Conservation (phyloP, 35 echinoderm and acorn worm genomes). For the Heliocidaris erythrogramma region DNA sequence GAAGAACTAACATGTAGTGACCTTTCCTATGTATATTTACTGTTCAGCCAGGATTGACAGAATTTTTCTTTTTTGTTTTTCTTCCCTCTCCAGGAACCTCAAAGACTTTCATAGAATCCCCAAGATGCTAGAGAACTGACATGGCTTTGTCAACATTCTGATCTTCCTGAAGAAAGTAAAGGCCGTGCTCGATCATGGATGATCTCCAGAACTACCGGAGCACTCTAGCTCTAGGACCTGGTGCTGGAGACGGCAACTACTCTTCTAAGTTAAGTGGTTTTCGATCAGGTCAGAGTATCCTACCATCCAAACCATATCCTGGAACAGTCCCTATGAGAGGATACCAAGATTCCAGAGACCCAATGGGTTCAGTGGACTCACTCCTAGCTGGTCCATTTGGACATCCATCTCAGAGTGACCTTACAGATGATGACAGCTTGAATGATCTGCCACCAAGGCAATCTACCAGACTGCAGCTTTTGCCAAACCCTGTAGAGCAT, state of each 20-base stretch:
- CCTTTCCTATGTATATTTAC: background rate
- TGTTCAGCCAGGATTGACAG: background rate
- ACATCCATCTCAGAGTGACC: background rate
- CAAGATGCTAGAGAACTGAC: background rate
- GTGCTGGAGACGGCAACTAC: background rate
- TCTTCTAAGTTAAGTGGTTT: background rate
- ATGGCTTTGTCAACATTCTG: background rate
- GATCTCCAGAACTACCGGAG: background rate
- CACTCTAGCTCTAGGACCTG: background rate
- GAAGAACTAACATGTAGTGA: background rate
- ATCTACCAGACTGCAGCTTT: background rate
- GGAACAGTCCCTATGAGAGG: background rate
- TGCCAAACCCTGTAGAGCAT: conserved; percentile 29
- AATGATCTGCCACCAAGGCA: background rate
- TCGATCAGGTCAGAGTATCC: conserved; percentile 12
- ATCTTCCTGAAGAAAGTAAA: background rate
- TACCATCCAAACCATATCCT: conserved; percentile 3
- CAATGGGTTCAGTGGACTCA: conserved; percentile 4
- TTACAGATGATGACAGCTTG: background rate
- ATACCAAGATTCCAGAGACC: conserved; percentile 23
- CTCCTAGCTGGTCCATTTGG: background rate
- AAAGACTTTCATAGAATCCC: background rate
- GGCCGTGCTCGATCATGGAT: background rate
- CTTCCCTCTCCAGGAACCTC: background rate
- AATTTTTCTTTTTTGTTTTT: background rate